Evolutionary conservation across 2,888 invertebrate genomes (phyloP).

Genomic region (Copidosoma aretas): DNA sequence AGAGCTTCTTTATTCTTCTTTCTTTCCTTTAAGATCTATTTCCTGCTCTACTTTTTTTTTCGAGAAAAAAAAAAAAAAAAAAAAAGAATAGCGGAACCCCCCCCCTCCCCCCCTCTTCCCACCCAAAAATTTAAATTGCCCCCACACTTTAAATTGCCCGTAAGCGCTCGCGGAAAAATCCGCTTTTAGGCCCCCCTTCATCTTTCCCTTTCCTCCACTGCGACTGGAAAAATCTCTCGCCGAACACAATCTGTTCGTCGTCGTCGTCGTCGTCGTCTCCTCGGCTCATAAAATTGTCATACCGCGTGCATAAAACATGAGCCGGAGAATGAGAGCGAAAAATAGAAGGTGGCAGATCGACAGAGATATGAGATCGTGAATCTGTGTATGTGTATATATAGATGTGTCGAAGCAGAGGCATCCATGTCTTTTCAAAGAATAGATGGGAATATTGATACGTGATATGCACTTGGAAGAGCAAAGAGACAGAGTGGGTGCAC

Average conservation of each 20-base stretch:
- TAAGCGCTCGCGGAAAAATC: conserved; percentile 37
- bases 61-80: conserved; percentile 14
- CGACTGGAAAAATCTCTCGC: conserved; percentile 30
- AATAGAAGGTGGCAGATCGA: background rate
- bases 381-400: conserved; percentile 39
- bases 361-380: conserved; percentile 42
- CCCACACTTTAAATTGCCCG: conserved; percentile 40
- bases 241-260: too few relatives aligned
- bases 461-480: too few relatives aligned
- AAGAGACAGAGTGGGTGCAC: too few relatives aligned
- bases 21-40: background rate
- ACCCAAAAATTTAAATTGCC: conserved; percentile 42
- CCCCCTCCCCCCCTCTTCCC: conserved; percentile 36
- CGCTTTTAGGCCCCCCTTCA: conserved; percentile 34
- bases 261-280: conserved; percentile 41
- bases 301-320: conserved; percentile 59
- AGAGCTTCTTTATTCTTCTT: background rate
- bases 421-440: conserved; percentile 40
- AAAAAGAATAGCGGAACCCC: conserved; percentile 23
- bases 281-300: conserved; percentile 57
- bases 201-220: background rate
- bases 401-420: conserved; percentile 38
- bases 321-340: conserved; percentile 19
- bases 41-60: conserved; percentile 4
- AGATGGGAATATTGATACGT: background rate